Evolutionary conservation across 1,140 invertebrate genomes (phyloP), one percentile per base, ranked within the genome.

Genomic region (Cheumatopsyche charites): DNA sequence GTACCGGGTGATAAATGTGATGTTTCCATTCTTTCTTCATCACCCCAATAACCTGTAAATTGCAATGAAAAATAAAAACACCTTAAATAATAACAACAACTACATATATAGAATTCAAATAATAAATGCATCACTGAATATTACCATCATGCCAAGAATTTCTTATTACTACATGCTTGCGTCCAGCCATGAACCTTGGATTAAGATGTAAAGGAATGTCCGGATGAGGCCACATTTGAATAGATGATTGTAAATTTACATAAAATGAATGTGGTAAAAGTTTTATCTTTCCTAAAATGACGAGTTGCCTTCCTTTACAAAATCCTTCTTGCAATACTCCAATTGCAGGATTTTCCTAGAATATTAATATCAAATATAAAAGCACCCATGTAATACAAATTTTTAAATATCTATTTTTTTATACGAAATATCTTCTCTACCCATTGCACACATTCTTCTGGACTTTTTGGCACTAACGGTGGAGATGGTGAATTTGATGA

Each of bases 231-330:
- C 88, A 90, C 62, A 87, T 81, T 21, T 85, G 82, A 67, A 84
- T 80, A 4, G 87, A 87, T 67, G 86, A 83, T 77, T 91, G 89
- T 45, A 92, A 79, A 83, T 91, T 91, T 23, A 92, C 82, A 73
- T 86, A 87, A 79, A 92, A 91, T 74, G 88, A 87, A 70, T 89
- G 85, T 19, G 88, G 89, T 42, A 90, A 79, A 23, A 90, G 78
- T 76, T 89, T 89, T 25, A 90, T 81, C 76, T 85, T 82, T 13
- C 88, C 89, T 71, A 82, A 82, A 47, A 90, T 86, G 73, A 85
- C 82, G 13, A 90, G 71, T 70, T 81, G 81, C 69, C 83, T 79
- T 0, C 87, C 88, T 67, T 79, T 70, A 19, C 76, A 77, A 67
- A 90, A 81, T 9, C 81, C 78, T 29, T 78, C 78, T 15, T 79